Evolutionary conservation across 2,888 invertebrate genomes (phyloP).

Genomic region (Teleiodes luculella): DNA sequence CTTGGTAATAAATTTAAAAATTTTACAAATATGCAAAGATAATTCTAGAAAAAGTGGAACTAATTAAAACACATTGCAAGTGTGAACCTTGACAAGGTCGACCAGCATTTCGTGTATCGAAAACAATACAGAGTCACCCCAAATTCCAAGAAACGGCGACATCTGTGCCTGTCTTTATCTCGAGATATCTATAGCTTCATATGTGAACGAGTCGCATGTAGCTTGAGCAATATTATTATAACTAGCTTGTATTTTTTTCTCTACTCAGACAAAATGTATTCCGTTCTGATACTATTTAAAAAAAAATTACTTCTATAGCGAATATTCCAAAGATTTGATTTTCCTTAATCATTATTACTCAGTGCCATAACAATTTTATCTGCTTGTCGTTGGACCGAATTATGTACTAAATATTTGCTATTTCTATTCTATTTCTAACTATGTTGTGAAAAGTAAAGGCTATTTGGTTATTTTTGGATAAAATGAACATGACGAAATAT

Average conservation of each 20-base stretch:
- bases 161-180: slow-evolving; percentile 68
- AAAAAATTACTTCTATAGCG: too few relatives aligned
- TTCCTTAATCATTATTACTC: too few relatives aligned
- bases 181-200: slow-evolving; percentile 51
- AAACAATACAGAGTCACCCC: slow-evolving; percentile 47
- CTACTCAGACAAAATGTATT: not conserved
- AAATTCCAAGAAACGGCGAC: slow-evolving; percentile 52
- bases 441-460: too few relatives aligned
- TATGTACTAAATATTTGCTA: not conserved
- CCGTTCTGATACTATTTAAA: too few relatives aligned
- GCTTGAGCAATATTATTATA: slow-evolving; percentile 1
- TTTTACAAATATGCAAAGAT: slow-evolving; percentile 1
- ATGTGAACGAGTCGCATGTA: slow-evolving; percentile 28
- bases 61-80: slow-evolving; percentile 38
- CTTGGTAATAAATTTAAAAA: too few relatives aligned
- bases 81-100: slow-evolving; percentile 52
- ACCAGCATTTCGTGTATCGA: slow-evolving; percentile 36
- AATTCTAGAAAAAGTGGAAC: slow-evolving; percentile 6
- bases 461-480: too few relatives aligned
- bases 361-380: too few relatives aligned
- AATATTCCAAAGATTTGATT: too few relatives aligned
- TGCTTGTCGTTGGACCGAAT: too few relatives aligned
- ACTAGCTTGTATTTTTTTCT: not conserved
- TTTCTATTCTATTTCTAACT: too few relatives aligned
- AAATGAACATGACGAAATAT: not conserved